These are phyloP conservation scores for Danio aesculapii DNA, from an alignment of 2,797 vertebrate genomes.

Conservation along the genomic window DNA sequence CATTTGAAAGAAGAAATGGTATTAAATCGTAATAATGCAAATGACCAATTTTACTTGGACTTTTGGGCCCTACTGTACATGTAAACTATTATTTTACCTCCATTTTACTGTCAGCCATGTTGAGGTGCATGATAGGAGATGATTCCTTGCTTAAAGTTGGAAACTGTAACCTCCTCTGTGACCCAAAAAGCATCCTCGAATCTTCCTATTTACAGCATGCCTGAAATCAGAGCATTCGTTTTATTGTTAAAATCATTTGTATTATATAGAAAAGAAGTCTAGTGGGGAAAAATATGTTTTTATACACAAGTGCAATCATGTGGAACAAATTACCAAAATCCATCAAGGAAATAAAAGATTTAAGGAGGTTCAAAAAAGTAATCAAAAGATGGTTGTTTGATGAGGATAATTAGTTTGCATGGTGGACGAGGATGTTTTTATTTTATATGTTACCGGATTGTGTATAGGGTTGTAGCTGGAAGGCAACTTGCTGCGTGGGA, in stretches of 20 bases:
- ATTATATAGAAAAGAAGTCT: too few species aligned
- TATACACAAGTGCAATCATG: too few species aligned
- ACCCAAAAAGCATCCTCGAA: constrained; percentile 14
- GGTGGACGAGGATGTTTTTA: too few species aligned
- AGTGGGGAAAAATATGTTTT: too few species aligned
- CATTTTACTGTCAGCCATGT: constrained; percentile 2
- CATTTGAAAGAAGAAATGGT: neutral
- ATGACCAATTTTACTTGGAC: neutral
- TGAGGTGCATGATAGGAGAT: constrained; percentile 11
- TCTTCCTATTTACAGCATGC: constrained; percentile 18
- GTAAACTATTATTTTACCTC: constrained; percentile 11
- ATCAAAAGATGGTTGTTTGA: too few species aligned
- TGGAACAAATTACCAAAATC: too few species aligned
- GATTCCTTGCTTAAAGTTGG: constrained; percentile 1
- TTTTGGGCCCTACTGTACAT: neutral
- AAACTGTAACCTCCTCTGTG: neutral
- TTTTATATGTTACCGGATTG: too few species aligned
- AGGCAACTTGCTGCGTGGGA: too few species aligned
- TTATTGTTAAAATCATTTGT: neutral
- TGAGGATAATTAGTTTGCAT: too few species aligned
- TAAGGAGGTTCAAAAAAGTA: too few species aligned
- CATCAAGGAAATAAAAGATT: too few species aligned
- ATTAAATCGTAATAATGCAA: neutral
- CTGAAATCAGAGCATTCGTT: constrained; percentile 9
- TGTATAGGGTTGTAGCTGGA: too few species aligned